A percentile compares a stretch with the other conserved stretches of the same genome.
phyloP scores from a whole-genome alignment of 2,797 vertebrate genomes.

The Spinus olivaceus region DNA sequence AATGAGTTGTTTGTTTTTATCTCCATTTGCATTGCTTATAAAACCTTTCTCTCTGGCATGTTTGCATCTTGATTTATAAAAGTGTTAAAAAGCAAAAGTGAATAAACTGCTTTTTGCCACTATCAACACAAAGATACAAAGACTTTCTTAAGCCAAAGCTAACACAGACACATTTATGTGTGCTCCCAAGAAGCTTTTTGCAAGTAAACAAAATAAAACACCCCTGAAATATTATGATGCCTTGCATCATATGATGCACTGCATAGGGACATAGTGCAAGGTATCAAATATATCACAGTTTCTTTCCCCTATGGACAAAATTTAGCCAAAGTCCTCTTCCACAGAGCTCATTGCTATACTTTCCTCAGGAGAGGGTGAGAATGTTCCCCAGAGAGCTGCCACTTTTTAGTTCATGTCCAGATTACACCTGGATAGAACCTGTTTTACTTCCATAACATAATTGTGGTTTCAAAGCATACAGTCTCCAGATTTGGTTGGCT shows the following conservation, averaged over 20 bases:
- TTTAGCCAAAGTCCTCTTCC: not conserved
- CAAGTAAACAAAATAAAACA: not conserved
- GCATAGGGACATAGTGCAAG: not conserved
- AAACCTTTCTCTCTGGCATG: not conserved
- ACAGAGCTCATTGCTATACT: not conserved
- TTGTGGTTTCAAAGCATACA: not conserved
- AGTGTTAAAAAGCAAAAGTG: not conserved
- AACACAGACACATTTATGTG: not conserved
- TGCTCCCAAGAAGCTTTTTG: not conserved
- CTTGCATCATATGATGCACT: not conserved
- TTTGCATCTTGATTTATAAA: not conserved
- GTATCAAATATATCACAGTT: not conserved
- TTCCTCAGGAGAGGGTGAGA: not conserved
- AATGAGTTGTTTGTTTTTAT: not conserved
- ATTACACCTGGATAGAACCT: not conserved
- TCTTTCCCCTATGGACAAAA: not conserved
- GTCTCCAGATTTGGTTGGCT: not conserved
- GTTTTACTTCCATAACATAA: not conserved
- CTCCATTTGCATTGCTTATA: not conserved
- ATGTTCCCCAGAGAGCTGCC: not conserved
- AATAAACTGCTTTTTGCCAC: not conserved
- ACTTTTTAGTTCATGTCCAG: not conserved
- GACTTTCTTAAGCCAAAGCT: not conserved
- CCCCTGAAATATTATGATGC: not conserved
- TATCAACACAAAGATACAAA: not conserved